These are phyloP conservation scores for Osmerus eperlanus DNA, from an alignment of 2,113 vertebrate species.

Conservation along the genomic window DNA sequence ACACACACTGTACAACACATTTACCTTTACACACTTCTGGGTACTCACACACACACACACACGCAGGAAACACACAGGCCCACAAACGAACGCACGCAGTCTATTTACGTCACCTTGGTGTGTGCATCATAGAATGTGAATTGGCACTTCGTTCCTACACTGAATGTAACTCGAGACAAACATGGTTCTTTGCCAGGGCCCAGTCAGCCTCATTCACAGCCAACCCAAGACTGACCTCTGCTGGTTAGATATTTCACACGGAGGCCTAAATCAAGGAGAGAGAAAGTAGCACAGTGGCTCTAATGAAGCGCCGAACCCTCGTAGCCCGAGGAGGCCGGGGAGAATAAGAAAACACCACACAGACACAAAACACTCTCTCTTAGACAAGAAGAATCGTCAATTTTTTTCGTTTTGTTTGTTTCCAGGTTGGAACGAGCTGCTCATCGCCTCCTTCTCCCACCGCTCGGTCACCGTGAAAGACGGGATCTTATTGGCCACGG, in stretches of 20 bases:
- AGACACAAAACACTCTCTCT: not conserved
- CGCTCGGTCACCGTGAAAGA: slow-evolving; percentile 93
- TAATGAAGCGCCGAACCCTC: not conserved
- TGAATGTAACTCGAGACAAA: not conserved
- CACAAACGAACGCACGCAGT: not conserved
- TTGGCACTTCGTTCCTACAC: too few species aligned
- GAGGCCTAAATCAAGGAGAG: not conserved
- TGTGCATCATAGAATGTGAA: too few species aligned
- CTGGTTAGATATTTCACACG: slow-evolving; percentile 41
- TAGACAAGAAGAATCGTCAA: not conserved
- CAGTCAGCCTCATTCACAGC: not conserved
- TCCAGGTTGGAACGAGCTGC: slow-evolving; percentile 92
- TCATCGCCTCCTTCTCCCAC: slow-evolving; percentile 95
- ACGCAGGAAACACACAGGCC: not conserved
- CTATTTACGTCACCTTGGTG: not conserved
- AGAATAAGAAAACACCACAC: not conserved
- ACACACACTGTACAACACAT: not conserved
- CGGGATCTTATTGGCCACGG: slow-evolving; percentile 90
- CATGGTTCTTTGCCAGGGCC: slow-evolving; percentile 39
- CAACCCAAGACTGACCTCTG: slow-evolving; percentile 46
- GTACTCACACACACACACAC: not conserved
- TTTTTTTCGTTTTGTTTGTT: not conserved
- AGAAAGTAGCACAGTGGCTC: not conserved
- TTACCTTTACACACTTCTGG: too few species aligned
- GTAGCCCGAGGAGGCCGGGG: not conserved